Conservation (phyloP, 2,888 invertebrate genomes). For the Philereme vetulata region DNA sequence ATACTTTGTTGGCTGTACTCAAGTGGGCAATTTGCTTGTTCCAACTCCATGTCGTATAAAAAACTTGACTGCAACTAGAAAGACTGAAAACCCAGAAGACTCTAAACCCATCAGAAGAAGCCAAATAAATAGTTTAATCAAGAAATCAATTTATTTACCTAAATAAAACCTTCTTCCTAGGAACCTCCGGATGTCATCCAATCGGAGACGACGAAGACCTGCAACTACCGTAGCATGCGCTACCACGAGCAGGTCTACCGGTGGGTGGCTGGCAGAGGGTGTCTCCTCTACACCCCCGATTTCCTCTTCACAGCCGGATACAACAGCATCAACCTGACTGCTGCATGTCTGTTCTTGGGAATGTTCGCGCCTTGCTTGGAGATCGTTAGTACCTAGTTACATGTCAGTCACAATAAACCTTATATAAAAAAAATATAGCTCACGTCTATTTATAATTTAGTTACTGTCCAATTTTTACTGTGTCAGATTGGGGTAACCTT, state of each 20-base stretch:
- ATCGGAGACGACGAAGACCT: constrained; percentile 54
- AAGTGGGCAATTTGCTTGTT: too few relatives aligned
- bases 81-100: too few relatives aligned
- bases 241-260: constrained; percentile 74
- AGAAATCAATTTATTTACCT: too few relatives aligned
- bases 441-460: too few relatives aligned
- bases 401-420: not conserved
- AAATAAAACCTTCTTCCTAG: constrained; percentile 42
- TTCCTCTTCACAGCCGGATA: constrained; percentile 63
- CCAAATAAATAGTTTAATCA: too few relatives aligned
- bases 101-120: too few relatives aligned
- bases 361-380: constrained; percentile 72
- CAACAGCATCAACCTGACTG: constrained; percentile 62
- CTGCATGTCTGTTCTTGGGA: constrained; percentile 65
- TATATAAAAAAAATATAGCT: not conserved
- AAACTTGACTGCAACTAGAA: too few relatives aligned
- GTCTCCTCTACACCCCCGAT: constrained; percentile 69
- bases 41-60: too few relatives aligned
- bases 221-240: constrained; percentile 67
- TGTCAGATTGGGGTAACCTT: too few relatives aligned
- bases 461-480: too few relatives aligned
- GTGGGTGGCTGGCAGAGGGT: constrained; percentile 76
- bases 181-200: constrained; percentile 61
- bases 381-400: constrained; percentile 56
- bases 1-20: too few relatives aligned